Base-by-base conservation (phyloP, 1,140 invertebrate species). In the Chironomus tepperi region DNA sequence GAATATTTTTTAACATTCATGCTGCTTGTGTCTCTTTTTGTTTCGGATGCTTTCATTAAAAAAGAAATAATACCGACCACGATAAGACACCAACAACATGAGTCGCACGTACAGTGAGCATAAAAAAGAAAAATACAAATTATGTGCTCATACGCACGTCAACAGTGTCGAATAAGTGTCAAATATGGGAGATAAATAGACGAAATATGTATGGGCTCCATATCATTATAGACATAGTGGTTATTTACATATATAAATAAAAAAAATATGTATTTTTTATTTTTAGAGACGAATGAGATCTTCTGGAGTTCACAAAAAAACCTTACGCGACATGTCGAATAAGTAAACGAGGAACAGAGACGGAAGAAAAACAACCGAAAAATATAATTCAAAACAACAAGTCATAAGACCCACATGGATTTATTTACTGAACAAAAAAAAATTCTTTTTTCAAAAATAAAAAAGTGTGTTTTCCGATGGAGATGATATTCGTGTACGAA, bases 181-280 rank as follows among this genome's bases (percentile, higher is more conserved):
- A n/a, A 57, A 57, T 57, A 57, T 57, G 12, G n/a, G 47, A 57
- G 47, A 57, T 57, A 15, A 57, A 57, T 57, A 57, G 47, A 57
- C 1, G 24, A 34, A 34, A 34, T 34, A 5, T 34, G 47, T 57
- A 57, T 57, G 47, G 47, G 10, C 47, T n/a, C 47, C n/a, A n/a
- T 57, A 57, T 57, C 47, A 57, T 57, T n/a, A 57, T 57, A 47
- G 43, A 57, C 47, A 57, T 57, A 57, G 47, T 57, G 47, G 47
- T 57, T 57, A 57, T 57, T 57, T 57, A 57, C 47, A 57, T 57
- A 15, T n/a, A 57, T 57, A 34, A 34, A 34, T 34, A 34, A 34
- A 34, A 34, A 34, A 34, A 34, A 34, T 34, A 34, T 2, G 5
- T 2, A 34, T 34, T 34, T 34, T 5, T 34, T 34, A 34, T 34